phyloP scores from a whole-genome alignment of 2,797 vertebrate species.

The Synaphobranchus kaupii region DNA sequence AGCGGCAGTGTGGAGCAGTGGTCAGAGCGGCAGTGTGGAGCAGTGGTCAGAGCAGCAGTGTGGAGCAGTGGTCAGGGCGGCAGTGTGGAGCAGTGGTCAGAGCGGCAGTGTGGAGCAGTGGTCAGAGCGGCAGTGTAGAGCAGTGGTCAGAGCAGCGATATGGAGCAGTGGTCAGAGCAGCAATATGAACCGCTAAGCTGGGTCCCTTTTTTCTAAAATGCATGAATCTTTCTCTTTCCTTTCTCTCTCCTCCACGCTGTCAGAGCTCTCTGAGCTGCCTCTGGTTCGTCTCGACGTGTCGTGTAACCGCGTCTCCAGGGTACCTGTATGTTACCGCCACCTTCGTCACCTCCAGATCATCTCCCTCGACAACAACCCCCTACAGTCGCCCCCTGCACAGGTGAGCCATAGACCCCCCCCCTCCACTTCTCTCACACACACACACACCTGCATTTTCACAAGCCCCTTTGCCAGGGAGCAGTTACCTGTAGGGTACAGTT shows the following conservation, averaged over 20 bases:
- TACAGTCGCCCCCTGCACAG: constrained; percentile 87
- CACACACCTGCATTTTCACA: not conserved
- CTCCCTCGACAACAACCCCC: constrained; percentile 85
- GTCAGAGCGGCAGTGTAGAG: no score
- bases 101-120: no score
- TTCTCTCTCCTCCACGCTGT: not conserved
- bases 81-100: no score
- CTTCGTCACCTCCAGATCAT: constrained; percentile 87
- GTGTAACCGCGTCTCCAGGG: constrained; percentile 83
- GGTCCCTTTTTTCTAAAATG: not conserved
- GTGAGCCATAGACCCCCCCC: constrained; percentile 52
- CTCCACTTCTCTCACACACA: no score
- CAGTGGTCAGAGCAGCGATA: no score
- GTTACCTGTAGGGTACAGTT: not conserved
- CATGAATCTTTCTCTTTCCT: not conserved
- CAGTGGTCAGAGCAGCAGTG: no score
- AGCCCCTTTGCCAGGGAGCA: not conserved
- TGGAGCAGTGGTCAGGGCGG: no score
- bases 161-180: not conserved
- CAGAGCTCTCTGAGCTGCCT: constrained; percentile 87
- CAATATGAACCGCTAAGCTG: not conserved
- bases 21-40: no score
- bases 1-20: no score
- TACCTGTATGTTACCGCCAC: constrained; percentile 87
- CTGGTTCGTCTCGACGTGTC: constrained; percentile 88